Evolutionary conservation across 2,113 vertebrate species (phyloP), one percentile per base, ranked within the genome.

Genomic region (Prinia subflava): DNA sequence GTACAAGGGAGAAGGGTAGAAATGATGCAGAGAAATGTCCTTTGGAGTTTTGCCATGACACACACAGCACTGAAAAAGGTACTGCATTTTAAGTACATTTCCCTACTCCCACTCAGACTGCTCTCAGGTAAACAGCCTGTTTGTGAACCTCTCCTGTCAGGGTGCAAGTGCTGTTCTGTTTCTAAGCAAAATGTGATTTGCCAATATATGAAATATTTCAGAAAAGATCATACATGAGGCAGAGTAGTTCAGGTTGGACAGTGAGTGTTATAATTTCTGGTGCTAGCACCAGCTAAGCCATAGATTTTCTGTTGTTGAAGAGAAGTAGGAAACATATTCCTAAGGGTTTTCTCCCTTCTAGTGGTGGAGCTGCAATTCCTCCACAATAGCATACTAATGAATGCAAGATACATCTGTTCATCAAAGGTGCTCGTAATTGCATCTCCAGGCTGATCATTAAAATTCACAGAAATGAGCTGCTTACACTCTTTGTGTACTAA

Each of bases 171-270:
- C 17, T 33, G 30, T 1, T 47, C 13, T 56, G 30, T 64, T 90
- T 83, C 67, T 57, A 46, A 88, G 56, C 22, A 42, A 75, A 90
- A 90, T 6, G 39, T 39, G 35, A 64, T 68, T 71, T 83, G 21
- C 4, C 47, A 12, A 44, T 52, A 12, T 13, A 65, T 17, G 23
- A 83, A 76, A 49, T 85, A 73, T 46, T 62, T 80, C 37, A 42
- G 50, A 50, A 83, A 73, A 69, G n/a, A 56, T 6, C 2, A 3
- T 11, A 56, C 8, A 4, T 0, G 1, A 4, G 15, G 28, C 37
- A n/a, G 30, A 77, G 46, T 25, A 74, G 12, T 24, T 80, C 75
- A 35, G 42, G n/a, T 16, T 70, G 80, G 42, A 70, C 30, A 65
- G 41, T n/a, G 16, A 44, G 10, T 16, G 4, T 53, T 53, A 24